Evolutionary conservation across 2,113 vertebrate genomes (phyloP).

Genomic region (Falcunculus frontatus): DNA sequence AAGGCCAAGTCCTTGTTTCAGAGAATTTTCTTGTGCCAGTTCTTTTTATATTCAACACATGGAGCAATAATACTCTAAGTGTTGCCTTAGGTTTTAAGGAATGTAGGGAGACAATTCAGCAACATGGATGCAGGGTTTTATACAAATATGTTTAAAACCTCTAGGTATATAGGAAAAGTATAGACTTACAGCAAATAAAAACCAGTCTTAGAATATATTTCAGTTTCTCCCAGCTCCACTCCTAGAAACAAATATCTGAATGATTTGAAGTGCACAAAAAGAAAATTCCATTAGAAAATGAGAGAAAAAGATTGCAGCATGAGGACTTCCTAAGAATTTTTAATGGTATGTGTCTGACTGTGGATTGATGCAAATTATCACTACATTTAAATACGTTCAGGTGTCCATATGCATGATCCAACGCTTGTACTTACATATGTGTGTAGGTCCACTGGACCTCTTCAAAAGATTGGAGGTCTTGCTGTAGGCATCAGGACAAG

Average conservation of each 20-base stretch:
- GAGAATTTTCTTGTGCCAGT: background rate
- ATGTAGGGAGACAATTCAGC: background rate
- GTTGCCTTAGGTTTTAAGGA: background rate
- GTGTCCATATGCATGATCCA: background rate
- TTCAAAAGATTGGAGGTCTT: background rate
- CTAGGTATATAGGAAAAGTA: background rate
- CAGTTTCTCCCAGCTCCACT: background rate
- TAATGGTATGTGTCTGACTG: fast-evolving
- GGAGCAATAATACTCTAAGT: background rate
- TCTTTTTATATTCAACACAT: background rate
- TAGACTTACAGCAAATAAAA: background rate
- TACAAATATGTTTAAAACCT: background rate
- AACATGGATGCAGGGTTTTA: fast-evolving
- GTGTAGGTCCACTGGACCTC: background rate
- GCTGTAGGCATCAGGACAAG: background rate
- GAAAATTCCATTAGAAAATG: background rate
- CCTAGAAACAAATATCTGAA: background rate
- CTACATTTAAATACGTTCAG: background rate
- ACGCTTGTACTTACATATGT: fast-evolving
- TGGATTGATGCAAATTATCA: background rate
- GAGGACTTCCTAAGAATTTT: background rate
- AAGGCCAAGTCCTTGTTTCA: background rate
- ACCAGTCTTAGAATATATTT: background rate
- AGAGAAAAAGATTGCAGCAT: background rate
- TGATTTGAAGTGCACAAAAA: background rate